Evolutionary conservation across 2,113 vertebrate species (phyloP), one percentile per base, ranked within the genome.

Genomic region (Xenotilapia caudafasciata): DNA sequence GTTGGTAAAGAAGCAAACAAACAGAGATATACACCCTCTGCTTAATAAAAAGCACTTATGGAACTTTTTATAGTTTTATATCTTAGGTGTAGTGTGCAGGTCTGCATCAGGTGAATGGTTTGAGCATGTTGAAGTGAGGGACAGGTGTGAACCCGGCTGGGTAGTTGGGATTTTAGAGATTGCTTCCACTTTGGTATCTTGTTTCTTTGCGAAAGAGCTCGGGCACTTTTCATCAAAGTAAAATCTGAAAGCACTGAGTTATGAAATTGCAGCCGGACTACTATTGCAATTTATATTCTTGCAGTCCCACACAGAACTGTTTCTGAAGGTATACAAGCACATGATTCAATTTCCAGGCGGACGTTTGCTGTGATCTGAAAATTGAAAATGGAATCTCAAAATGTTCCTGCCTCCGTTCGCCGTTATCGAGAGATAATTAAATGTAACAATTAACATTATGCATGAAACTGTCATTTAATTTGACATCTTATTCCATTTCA

Each of bases 271-370:
- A 54, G 83, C 68, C 56, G 2, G 26, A 49, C 53, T 89, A 86
- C 88, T 28, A 65, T 21, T 38, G 28, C 83, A 65, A 82, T 91
- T 87, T 85, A 56, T 90, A 81, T 89, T 89, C 54, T 65, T 38
- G 2, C 23, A 35, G 35, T 85, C 80, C 17, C 21, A 4, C 19
- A 23, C 11, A 51, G 40, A 60, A 85, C 68, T 15, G 77, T 80
- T 84, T 84, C 56, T 80, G 26, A 62, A 60, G 13, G 4, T 55
- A 28, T 26, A 65, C n/a, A 40, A 84, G 51, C 35, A 53, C n/a
- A 11, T 77, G 53, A 58, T 87, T 89, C 4, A 8, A 80, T 73
- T 55, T 91, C 53, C 31, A 60, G 85, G 28, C 47, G 38, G 56
- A 82, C 10, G 33, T 54, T 80, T 56, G 40, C 47, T 60, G 42